phyloP scores from a whole-genome alignment of 2,113 vertebrate genomes.

The Dicaeum eximium region DNA sequence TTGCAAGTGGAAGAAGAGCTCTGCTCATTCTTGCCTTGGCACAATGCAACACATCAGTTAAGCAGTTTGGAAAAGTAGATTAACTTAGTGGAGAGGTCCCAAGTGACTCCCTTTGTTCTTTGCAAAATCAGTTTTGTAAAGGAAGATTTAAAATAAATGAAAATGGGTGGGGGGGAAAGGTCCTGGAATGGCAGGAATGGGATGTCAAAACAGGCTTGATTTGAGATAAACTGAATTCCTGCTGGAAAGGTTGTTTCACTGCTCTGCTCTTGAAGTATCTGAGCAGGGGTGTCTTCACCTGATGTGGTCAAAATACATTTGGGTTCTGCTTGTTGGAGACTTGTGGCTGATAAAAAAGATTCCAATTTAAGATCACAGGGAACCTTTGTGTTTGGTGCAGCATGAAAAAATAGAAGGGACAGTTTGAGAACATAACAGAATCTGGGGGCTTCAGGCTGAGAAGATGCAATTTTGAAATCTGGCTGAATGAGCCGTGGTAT shows the following conservation, averaged over 20 bases:
- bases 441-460: neutral
- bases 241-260: neutral
- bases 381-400: neutral
- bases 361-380: neutral
- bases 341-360: neutral
- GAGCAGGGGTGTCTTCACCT: neutral
- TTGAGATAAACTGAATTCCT: neutral
- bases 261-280: neutral
- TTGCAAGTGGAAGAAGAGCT: constrained; percentile 4
- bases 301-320: neutral
- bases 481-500: neutral
- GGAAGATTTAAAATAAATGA: neutral
- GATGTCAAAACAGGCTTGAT: neutral
- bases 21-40: neutral
- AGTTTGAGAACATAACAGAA: neutral
- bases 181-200: neutral
- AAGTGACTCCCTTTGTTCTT: neutral
- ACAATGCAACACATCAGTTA: neutral
- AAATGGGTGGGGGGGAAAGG: neutral
- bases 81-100: neutral
- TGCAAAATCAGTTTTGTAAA: neutral
- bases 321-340: neutral
- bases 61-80: neutral
- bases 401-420: neutral
- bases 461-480: neutral